Percentiles rank a stretch among this genome's conserved stretches.
Evolutionary conservation across 2,113 vertebrate species (phyloP).

Genomic region (Oreocharis arfaki): DNA sequence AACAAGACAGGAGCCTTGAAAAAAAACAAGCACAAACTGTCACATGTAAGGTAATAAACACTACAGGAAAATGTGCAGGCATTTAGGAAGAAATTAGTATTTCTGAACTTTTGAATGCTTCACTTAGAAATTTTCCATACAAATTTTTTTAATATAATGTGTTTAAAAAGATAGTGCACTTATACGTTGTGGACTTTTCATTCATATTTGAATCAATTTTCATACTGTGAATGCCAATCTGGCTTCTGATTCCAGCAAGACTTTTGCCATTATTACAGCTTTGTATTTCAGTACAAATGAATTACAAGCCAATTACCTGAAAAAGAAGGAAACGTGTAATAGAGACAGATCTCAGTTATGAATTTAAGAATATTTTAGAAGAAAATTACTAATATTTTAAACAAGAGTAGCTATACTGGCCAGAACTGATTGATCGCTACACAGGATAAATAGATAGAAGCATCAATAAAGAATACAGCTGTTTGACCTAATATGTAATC

Average conservation of each 20-base stretch:
- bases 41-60: background rate
- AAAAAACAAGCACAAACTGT: background rate
- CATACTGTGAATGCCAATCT: background rate
- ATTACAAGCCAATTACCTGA: background rate
- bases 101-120: background rate
- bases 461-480: background rate
- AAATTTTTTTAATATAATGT: background rate
- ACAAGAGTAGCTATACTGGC: background rate
- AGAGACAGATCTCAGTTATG: background rate
- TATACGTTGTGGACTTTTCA: background rate
- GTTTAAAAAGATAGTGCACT: background rate
- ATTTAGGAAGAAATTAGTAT: background rate
- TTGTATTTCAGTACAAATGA: background rate
- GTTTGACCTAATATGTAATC: background rate
- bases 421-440: background rate
- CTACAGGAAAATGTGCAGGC: background rate
- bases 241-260: background rate
- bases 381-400: background rate
- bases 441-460: background rate
- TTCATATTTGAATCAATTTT: background rate
- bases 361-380: background rate
- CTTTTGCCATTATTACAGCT: background rate
- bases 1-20: background rate
- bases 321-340: background rate
- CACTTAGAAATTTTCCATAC: background rate